phyloP scores from a whole-genome alignment of 2,797 vertebrate genomes.

The Heliangelus exortis region DNA sequence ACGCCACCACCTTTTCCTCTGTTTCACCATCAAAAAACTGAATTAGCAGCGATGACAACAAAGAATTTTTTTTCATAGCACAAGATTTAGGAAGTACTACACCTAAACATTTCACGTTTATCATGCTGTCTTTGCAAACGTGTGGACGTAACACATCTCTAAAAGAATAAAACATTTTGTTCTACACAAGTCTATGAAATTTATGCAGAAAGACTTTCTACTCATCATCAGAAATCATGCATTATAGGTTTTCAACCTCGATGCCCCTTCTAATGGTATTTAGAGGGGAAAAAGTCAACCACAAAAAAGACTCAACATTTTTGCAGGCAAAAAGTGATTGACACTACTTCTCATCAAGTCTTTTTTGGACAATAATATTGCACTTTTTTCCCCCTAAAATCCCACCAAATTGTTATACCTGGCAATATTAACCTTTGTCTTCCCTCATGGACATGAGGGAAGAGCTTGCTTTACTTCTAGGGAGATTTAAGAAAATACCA shows the following conservation, averaged over 20 bases:
- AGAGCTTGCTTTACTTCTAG: background rate
- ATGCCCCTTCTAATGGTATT: background rate
- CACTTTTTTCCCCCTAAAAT: fast-evolving
- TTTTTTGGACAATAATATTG: background rate
- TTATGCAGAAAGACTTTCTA: background rate
- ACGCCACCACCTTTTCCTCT: background rate
- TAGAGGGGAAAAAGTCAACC: background rate
- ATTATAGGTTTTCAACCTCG: background rate
- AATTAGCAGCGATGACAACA: background rate
- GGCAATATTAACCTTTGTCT: background rate
- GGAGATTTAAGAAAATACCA: background rate
- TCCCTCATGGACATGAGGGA: background rate
- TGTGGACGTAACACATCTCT: fast-evolving
- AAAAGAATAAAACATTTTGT: background rate
- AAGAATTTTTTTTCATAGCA: background rate
- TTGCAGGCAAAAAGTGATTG: background rate
- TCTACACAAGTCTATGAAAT: background rate
- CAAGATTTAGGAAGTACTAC: background rate
- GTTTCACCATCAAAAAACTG: background rate
- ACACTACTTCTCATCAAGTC: background rate
- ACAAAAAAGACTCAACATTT: background rate
- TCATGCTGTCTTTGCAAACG: background rate
- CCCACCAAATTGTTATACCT: background rate
- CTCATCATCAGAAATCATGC: background rate
- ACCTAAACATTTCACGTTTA: background rate